These are phyloP conservation scores for Papilio helenus DNA, from an alignment of 1,140 invertebrate species.

Conservation along the genomic window DNA sequence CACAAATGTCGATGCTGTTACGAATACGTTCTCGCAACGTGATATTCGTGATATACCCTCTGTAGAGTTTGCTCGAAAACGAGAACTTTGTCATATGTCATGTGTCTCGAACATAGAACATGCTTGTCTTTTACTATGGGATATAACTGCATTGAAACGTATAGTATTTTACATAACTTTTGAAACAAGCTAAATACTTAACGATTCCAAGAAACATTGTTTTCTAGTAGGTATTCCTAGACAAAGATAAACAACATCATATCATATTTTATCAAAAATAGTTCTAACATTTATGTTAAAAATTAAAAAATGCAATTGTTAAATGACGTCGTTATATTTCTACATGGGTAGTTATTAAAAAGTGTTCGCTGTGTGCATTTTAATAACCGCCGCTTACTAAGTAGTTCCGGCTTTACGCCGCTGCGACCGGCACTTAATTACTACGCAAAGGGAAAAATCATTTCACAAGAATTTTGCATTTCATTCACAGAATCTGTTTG, in stretches of 20 bases:
- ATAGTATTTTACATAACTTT: background rate
- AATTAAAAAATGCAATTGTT: background rate
- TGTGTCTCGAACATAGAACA: background rate
- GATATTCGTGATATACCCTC: too few species aligned
- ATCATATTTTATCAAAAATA: background rate
- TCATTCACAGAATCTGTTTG: constrained; percentile 4
- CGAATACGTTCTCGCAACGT: too few species aligned
- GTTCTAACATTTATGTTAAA: too few species aligned
- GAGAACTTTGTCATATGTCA: background rate
- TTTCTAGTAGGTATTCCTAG: too few species aligned
- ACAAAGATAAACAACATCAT: background rate
- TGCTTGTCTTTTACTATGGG: background rate
- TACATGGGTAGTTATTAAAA: constrained; percentile 26
- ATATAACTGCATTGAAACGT: background rate
- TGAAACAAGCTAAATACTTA: too few species aligned
- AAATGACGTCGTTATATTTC: background rate
- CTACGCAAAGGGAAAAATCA: constrained; percentile 20
- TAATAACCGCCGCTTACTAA: constrained; percentile 25
- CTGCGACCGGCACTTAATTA: constrained; percentile 32
- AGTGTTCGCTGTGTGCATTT: constrained; percentile 20
- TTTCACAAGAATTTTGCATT: constrained; percentile 33
- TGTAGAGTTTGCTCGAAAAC: background rate
- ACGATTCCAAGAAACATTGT: too few species aligned
- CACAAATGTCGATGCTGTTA: too few species aligned
- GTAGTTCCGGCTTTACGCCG: constrained; percentile 19